Base-by-base conservation (phyloP, 1,140 invertebrate genomes). In the Lepidurus packardi region DNA sequence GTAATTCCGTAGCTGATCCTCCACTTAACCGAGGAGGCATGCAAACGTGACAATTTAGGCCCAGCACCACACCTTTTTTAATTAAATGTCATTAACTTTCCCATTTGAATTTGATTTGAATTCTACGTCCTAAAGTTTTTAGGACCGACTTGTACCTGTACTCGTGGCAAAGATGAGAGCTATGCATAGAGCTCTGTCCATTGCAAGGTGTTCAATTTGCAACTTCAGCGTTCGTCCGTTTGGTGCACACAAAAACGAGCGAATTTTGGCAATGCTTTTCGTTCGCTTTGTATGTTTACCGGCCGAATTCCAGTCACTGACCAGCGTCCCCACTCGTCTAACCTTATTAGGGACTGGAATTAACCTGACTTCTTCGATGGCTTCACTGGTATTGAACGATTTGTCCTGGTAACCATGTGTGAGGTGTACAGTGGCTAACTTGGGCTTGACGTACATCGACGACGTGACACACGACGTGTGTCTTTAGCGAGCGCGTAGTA, bases 291-390 rank as follows among this genome's bases (percentile, higher is more conserved):
- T 65, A 13, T 21, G 53, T n/a, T 34, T 34, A 34, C 34, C 34
- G 34, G 34, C 34, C 34, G 34, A 34, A 34, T 34, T 34, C 34
- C 34, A 34, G 34, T 34, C 34, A 34, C 34, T 34, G 34, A 34
- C 34, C 34, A 34, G 53, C 21, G 7, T 65, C 1, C 21, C 21
- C 16, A 65, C 16, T 21, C 53, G 53, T 65, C 53, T 65, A 65
- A 65, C 21, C 10, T 13, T 16, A 65, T 65, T 65, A 13, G 53
- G 8, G 53, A 65, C 53, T 65, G 53, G 8, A 65, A 65, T 65
- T 65, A 65, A 65, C 53, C 53, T 65, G 53, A 65, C 53, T 21
- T 65, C 53, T 65, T 65, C 53, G 53, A 21, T 4, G 53, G 53
- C 53, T 65, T 21, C 13, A 21, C 16, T 65, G 53, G 53, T 65